Evolutionary conservation across 1,140 invertebrate species (phyloP).

Genomic region (Chlorops oryzae): DNA sequence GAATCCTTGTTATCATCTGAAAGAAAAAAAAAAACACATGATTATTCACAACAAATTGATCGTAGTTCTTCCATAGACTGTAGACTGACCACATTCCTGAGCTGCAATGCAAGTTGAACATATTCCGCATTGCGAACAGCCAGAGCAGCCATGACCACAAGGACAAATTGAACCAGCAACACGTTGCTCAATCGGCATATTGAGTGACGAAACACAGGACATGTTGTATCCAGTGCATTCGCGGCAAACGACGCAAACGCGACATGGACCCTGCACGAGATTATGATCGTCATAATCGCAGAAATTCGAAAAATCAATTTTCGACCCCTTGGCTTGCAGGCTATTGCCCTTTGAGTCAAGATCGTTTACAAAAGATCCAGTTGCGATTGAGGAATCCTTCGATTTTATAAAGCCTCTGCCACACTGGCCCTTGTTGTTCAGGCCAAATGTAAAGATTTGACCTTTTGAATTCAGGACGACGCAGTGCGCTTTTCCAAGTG

Average conservation of each 20-base stretch:
- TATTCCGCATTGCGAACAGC: constrained; percentile 86
- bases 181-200: constrained; percentile 59
- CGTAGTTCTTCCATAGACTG: background rate
- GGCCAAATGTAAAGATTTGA: constrained; percentile 89
- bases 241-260: constrained; percentile 74
- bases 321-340: constrained; percentile 21
- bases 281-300: constrained; percentile 46
- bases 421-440: constrained; percentile 98
- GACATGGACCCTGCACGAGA: constrained; percentile 42
- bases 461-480: constrained; percentile 84
- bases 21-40: constrained; percentile 1
- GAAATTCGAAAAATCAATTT: constrained; percentile 37
- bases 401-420: constrained; percentile 75
- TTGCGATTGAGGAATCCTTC: constrained; percentile 53
- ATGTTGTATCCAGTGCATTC: constrained; percentile 91
- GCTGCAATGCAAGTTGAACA: constrained; percentile 69
- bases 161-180: constrained; percentile 89
- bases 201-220: constrained; percentile 71
- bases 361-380: background rate
- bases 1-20: constrained; percentile 24
- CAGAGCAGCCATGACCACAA: constrained; percentile 91
- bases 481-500: constrained; percentile 92
- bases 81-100: constrained; percentile 35
- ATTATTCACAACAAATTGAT: background rate
- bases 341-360: constrained; percentile 2